phyloP scores from a whole-genome alignment of 2,888 invertebrate genomes.

The Andrena praecox region DNA sequence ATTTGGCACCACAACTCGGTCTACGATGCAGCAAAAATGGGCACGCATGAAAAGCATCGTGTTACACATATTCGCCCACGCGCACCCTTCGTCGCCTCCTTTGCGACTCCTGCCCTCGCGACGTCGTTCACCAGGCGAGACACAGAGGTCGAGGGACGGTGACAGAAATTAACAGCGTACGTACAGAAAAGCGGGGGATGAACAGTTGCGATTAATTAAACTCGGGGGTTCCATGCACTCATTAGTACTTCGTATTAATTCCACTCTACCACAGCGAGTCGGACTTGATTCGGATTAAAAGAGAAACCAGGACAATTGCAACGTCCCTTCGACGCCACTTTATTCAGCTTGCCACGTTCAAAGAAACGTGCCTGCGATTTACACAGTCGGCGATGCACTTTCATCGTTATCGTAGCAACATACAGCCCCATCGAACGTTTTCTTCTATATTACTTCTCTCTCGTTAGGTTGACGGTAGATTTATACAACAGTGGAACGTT shows the following conservation, averaged over 20 bases:
- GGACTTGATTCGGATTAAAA: not conserved
- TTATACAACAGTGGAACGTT: too few species aligned
- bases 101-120: not conserved
- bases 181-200: conserved; percentile 40
- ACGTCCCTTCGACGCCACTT: conserved; percentile 28
- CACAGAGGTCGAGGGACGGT: not conserved
- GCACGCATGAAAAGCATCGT: too few species aligned
- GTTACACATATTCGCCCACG: too few species aligned
- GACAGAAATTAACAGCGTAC: conserved; percentile 28
- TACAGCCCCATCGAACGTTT: too few species aligned
- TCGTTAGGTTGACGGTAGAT: too few species aligned
- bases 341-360: conserved; percentile 19
- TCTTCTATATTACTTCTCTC: too few species aligned
- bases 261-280: not conserved
- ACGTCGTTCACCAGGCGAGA: not conserved
- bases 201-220: conserved; percentile 38
- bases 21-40: too few species aligned
- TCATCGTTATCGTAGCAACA: not conserved
- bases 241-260: conserved; percentile 24
- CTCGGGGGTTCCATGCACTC: conserved; percentile 30
- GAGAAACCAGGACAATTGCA: conserved; percentile 3
- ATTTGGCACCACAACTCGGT: too few species aligned
- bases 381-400: not conserved
- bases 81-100: not conserved
- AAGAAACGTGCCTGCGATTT: too few species aligned